phyloP scores from a whole-genome alignment of 2,888 invertebrate genomes.

The Drosophila hawaiiensis region DNA sequence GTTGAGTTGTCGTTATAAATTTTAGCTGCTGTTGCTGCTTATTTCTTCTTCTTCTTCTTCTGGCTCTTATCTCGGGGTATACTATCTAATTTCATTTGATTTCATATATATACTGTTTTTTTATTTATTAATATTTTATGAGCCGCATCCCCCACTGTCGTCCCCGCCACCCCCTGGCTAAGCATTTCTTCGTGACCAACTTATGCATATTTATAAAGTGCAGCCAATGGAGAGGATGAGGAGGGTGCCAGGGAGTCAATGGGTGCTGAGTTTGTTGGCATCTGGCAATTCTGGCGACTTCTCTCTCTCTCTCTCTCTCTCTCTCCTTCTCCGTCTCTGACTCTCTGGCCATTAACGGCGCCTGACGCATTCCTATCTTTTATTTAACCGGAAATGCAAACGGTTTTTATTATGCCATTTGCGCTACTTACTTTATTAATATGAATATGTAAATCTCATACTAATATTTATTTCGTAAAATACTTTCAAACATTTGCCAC shows the following conservation, averaged over 20 bases:
- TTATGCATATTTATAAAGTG: conserved; percentile 73
- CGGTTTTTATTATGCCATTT: conserved; percentile 60
- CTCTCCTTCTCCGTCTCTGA: background rate
- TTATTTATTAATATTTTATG: conserved; percentile 42
- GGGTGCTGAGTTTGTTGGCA: conserved; percentile 20
- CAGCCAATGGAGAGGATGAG: conserved; percentile 46
- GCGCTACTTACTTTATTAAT: conserved; percentile 57
- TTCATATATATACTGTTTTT: conserved; percentile 22
- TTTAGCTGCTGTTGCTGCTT: conserved; percentile 10
- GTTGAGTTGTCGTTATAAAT: conserved; percentile 65
- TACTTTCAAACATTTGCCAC: conserved; percentile 37
- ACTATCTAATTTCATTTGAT: conserved; percentile 61
- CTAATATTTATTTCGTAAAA: conserved; percentile 27
- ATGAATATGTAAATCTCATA: conserved; percentile 47
- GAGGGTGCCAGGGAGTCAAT: background rate
- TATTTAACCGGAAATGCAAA: conserved; percentile 78
- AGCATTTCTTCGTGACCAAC: conserved; percentile 10
- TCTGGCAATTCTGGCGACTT: conserved; percentile 23
- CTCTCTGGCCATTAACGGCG: conserved; percentile 53
- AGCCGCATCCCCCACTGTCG: conserved; percentile 31
- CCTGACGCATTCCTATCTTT: conserved; percentile 62
- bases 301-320: too few species aligned
- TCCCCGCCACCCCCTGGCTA: background rate
- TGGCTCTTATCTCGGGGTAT: conserved; percentile 8
- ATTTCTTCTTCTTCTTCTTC: background rate